These are phyloP conservation scores for Parasteatoda lunata DNA, from an alignment of 2,888 invertebrate species.

Conservation along the genomic window DNA sequence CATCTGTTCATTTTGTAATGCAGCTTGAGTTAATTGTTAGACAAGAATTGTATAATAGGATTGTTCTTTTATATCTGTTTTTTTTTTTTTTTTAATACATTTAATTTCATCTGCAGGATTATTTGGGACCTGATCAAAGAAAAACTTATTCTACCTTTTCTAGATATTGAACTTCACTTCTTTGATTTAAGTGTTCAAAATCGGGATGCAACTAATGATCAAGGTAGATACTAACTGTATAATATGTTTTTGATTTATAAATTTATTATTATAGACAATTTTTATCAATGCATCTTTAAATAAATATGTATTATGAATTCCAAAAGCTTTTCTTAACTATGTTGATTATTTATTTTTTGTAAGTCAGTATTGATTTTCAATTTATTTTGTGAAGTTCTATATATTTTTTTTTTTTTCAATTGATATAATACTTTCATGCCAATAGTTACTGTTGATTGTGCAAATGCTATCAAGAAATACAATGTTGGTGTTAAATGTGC, in stretches of 20 bases:
- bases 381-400: no score
- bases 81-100: not conserved
- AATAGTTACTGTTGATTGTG: constrained; percentile 93
- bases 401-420: not conserved
- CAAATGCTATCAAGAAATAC: constrained; percentile 95
- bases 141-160: constrained; percentile 94
- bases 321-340: no score
- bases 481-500: constrained; percentile 99
- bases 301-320: not conserved
- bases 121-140: constrained; percentile 99
- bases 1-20: no score
- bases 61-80: no score
- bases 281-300: not conserved
- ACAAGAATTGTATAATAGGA: no score
- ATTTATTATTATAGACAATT: not conserved
- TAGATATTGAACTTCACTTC: constrained; percentile 94
- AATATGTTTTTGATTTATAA: not conserved
- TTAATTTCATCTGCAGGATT: constrained; percentile 78
- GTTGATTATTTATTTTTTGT: no score
- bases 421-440: constrained; percentile 13
- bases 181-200: constrained; percentile 97
- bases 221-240: constrained; percentile 75
- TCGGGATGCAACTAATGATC: constrained; percentile 93
- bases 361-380: no score
- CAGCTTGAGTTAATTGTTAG: no score